Evolutionary conservation across 2,797 vertebrate genomes (phyloP), one percentile per base, ranked within the genome.

Genomic region (Discoglossus pictus): DNA sequence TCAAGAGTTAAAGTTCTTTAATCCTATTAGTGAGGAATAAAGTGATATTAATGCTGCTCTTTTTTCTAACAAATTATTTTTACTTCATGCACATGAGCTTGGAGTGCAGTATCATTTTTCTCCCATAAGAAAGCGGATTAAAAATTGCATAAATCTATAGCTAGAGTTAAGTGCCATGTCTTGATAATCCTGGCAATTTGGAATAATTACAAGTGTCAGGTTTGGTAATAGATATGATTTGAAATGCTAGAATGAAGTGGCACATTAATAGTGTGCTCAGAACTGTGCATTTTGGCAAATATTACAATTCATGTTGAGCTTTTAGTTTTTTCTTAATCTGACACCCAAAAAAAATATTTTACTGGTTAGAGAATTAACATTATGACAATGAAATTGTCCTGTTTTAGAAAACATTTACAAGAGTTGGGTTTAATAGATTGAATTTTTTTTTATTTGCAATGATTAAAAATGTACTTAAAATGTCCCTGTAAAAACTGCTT

Each of bases 201-300:
- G 76, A 85, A 82, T 83, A 84, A 89, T 87, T 86, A 74, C 74
- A 61, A 75, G 78, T 80, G 76, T 82, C 75, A 79, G 64, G 67
- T 68, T 78, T 75, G 76, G 73, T 72, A 74, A 78, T 77, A 70
- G 74, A 56, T 20, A 59, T 64, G 43, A 66, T 62, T 63, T 56
- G 38, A 62, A 75, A 74, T n/a, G 16, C 53, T 61, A 65, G 8
- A 16, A 72, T 61, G 44, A 31, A 31, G 8, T 31, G 27, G 27
- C 27, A 31, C 4, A n/a, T n/a, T n/a, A n/a, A n/a, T n/a, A n/a
- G n/a, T n/a, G n/a, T n/a, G n/a, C n/a, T n/a, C n/a, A n/a, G n/a
- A n/a, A n/a, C n/a, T n/a, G n/a, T n/a, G n/a, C n/a, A n/a, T n/a
- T n/a, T n/a, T n/a, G n/a, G n/a, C n/a, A n/a, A n/a, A n/a, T n/a